Percentiles rank a stretch among this genome's conserved stretches.
These are phyloP conservation scores for Papilio xuthus DNA, from an alignment of 1,140 invertebrate species.

Conservation along the genomic window DNA sequence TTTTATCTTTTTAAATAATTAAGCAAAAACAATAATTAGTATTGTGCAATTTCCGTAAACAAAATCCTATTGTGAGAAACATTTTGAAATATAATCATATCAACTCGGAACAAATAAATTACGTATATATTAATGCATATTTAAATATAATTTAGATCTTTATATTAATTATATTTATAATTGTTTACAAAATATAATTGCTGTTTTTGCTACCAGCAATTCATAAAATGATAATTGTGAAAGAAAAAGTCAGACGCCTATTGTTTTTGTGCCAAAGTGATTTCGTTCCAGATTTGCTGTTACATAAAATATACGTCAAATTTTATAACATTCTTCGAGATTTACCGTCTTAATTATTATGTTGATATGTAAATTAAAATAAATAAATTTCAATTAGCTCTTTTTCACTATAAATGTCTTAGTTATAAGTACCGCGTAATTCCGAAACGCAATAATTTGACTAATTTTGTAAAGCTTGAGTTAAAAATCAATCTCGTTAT, in stretches of 20 bases:
- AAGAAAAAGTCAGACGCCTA: neutral
- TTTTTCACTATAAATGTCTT: too few relatives aligned
- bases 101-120: neutral
- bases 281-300: neutral
- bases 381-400: too few relatives aligned
- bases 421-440: too few relatives aligned
- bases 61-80: neutral
- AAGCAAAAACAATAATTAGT: neutral
- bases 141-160: neutral
- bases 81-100: neutral
- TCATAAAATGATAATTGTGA: neutral
- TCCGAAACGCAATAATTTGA: too few relatives aligned
- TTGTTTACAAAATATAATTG: neutral
- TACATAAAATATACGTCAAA: neutral
- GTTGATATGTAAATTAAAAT: too few relatives aligned
- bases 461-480: too few relatives aligned
- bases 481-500: too few relatives aligned
- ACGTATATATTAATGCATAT: neutral
- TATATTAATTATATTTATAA: neutral
- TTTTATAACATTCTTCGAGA: neutral
- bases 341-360: too few relatives aligned
- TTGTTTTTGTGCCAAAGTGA: neutral
- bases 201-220: neutral
- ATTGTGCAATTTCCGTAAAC: constrained; percentile 9
- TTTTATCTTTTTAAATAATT: neutral